Conservation (phyloP, 64 coral and sea anemone species). For the Anthopleura sola region DNA sequence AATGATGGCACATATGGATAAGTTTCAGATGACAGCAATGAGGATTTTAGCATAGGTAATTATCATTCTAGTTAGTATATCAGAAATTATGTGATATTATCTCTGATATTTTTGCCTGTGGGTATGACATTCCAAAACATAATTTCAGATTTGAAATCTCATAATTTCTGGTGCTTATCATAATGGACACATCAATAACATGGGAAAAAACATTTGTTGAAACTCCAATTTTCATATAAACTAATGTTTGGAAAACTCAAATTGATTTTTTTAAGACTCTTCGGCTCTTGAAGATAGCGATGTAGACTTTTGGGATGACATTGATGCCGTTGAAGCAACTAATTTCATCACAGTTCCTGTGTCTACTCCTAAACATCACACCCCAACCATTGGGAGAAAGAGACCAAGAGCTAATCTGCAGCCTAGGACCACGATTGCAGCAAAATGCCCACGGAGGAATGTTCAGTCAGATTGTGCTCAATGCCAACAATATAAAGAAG, state of each 20-base stretch:
- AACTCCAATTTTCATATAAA: too few species aligned
- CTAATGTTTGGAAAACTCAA: slow-evolving; percentile 15
- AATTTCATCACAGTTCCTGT: neutral
- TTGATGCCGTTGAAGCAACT: slow-evolving; percentile 30
- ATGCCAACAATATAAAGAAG: slow-evolving; percentile 13
- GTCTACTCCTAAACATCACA: neutral
- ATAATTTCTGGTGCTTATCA: too few species aligned
- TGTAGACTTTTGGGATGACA: neutral
- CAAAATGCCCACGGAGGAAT: neutral
- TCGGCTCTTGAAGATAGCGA: slow-evolving; percentile 13
- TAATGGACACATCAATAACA: too few species aligned
- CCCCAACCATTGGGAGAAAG: neutral
- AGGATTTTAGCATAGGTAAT: slow-evolving; percentile 25
- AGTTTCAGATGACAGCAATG: slow-evolving; percentile 23
- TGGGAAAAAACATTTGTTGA: too few species aligned
- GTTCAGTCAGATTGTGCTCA: slow-evolving; percentile 15
- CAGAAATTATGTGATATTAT: too few species aligned
- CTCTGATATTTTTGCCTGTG: too few species aligned
- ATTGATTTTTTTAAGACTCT: neutral
- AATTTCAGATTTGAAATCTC: too few species aligned
- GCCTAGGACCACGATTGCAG: neutral
- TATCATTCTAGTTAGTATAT: too few species aligned
- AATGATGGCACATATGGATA: slow-evolving; percentile 11
- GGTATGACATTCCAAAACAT: too few species aligned
- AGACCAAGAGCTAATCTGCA: neutral